Base-by-base conservation (phyloP, 2,113 vertebrate genomes). In the Junco hyemalis region DNA sequence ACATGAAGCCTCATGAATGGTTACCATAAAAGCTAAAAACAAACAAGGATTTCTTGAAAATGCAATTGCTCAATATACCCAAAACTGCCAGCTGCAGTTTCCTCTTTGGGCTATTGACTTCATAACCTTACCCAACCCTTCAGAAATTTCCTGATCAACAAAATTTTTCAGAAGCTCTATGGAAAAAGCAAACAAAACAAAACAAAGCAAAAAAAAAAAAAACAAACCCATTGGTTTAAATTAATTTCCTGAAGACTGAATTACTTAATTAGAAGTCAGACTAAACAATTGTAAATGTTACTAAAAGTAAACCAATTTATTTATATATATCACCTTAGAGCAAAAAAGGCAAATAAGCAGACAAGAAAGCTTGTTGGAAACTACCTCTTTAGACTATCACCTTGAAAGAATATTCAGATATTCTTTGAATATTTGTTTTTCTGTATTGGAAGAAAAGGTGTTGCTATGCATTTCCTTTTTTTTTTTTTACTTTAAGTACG, bases 71-170 rank as follows among this genome's bases (percentile, higher is more conserved):
- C 86, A 97, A 94, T 77, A 86, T 74, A 70, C n/a, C 64, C 80
- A 78, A 65, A 95, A 90, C n/a, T 79, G 76, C 60, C 79, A 86
- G 64, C 79, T 88, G 60, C 79, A 81, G 90, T 93, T 96, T 96
- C 90, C 86, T 95, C 82, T 95, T 92, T 86, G 81, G 51, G 76
- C 64, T 72, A 28, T 33, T 96, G 88, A 93, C 88, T 96, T 96
- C 82, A 86, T 90, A 95, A 92, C 56, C 76, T 96, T 92, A 93
- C 76, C 56, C 90, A 97, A 90, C 74, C 45, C 78, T 92, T 61
- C 74, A 90, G 72, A 92, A 94, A 95, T 90, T 92, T 97, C 93
- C 85, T 86, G 82, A 48, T 88, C 94, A 95, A 94, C 82, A 96
- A 86, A 64, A 74, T 38, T 92, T 89, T 96, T 88, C 0, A 0